These are phyloP conservation scores for Labeo calbasu DNA, from an alignment of 2,797 vertebrate genomes.

Conservation along the genomic window DNA sequence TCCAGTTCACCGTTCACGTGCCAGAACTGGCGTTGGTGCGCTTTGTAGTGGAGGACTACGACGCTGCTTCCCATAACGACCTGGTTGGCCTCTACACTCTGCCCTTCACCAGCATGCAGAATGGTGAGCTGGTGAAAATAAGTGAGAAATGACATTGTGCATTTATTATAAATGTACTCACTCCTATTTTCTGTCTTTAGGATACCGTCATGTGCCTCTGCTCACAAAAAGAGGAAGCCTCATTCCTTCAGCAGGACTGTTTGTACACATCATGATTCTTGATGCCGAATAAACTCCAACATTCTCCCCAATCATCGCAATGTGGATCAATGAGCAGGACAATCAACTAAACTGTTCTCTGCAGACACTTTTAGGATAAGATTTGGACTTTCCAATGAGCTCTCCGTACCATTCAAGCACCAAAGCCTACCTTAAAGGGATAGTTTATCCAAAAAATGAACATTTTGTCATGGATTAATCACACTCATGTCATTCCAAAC, in stretches of 20 bases:
- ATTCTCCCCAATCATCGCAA: neutral
- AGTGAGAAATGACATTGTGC: neutral
- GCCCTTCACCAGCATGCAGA: slow-evolving; percentile 86
- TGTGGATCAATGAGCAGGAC: neutral
- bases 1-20: slow-evolving; percentile 82
- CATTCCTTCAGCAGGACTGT: slow-evolving; percentile 86
- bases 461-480: too few relatives aligned
- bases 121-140: slow-evolving; percentile 75
- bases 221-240: slow-evolving; percentile 85
- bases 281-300: slow-evolving; percentile 65
- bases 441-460: too few relatives aligned
- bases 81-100: slow-evolving; percentile 89
- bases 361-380: neutral
- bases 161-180: neutral
- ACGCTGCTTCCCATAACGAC: slow-evolving; percentile 86
- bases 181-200: slow-evolving; percentile 69
- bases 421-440: neutral
- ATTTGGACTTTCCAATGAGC: neutral
- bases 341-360: neutral
- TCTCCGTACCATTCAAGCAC: too few relatives aligned
- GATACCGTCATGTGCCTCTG: slow-evolving; percentile 93
- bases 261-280: slow-evolving; percentile 83
- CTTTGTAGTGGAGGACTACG: slow-evolving; percentile 91
- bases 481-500: too few relatives aligned
- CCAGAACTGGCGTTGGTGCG: slow-evolving; percentile 87